Evolutionary conservation across 2,113 vertebrate species (phyloP).

Genomic region (Vulpes ferrilata): DNA sequence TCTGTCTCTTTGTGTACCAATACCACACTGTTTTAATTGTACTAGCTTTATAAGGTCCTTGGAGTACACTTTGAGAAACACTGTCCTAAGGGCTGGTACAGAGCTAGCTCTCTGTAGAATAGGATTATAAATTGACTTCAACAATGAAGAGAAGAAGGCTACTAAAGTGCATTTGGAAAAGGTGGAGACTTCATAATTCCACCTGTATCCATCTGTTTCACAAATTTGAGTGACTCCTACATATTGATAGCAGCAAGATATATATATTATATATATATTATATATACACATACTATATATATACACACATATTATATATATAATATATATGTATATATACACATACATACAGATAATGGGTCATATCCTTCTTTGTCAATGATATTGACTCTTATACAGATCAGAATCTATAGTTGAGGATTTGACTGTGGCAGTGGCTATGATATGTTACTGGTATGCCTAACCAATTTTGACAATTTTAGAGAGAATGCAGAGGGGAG

Average conservation of each 20-base stretch:
- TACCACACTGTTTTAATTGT: not conserved
- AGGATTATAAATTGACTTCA: not conserved
- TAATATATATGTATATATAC: too few relatives aligned
- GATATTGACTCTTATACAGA: not conserved
- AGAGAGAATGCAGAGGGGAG: not conserved
- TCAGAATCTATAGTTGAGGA: not conserved
- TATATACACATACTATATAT: too few relatives aligned
- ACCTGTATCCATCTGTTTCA: not conserved
- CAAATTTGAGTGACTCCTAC: not conserved
- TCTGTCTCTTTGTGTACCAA: not conserved
- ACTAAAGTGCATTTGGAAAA: not conserved
- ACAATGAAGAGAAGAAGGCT: not conserved
- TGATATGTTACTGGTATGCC: not conserved
- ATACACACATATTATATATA: too few relatives aligned
- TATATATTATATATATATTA: too few relatives aligned
- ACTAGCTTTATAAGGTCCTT: not conserved
- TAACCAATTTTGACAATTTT: not conserved
- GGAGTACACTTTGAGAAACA: not conserved
- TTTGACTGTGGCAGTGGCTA: not conserved
- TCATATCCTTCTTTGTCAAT: not conserved
- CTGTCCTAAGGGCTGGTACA: not conserved
- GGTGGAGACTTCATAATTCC: constrained; percentile 10
- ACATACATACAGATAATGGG: not conserved
- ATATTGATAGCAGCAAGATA: not conserved
- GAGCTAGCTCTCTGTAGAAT: not conserved